phyloP scores from a whole-genome alignment of 2,888 invertebrate species.

The Apamea monoglypha region DNA sequence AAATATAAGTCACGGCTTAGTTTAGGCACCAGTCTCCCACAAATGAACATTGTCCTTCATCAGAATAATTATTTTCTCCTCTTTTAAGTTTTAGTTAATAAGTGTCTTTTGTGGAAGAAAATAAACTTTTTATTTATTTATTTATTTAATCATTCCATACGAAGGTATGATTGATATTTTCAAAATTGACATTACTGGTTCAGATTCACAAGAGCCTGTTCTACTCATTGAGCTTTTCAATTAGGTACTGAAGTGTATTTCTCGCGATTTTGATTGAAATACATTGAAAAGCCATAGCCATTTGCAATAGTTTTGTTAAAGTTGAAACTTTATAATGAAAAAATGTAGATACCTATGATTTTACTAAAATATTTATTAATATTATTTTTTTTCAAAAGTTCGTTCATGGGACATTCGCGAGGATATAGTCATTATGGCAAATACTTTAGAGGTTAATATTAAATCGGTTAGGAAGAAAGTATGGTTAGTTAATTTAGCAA shows the following conservation, averaged over 20 bases:
- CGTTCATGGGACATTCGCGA: not conserved
- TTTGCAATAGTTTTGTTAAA: not conserved
- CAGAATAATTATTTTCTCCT: no score
- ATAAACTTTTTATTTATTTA: no score
- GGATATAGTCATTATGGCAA: not conserved
- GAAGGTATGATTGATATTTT: not conserved
- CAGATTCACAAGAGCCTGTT: not conserved
- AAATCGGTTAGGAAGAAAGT: not conserved
- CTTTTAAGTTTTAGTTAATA: no score
- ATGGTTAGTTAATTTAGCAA: constrained; percentile 2
- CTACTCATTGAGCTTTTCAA: not conserved
- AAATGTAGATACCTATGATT: not conserved
- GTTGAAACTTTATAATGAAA: not conserved
- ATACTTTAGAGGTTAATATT: not conserved
- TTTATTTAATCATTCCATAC: no score
- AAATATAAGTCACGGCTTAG: no score
- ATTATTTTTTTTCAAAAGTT: not conserved
- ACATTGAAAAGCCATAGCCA: not conserved
- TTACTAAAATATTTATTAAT: not conserved
- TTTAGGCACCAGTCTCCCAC: no score
- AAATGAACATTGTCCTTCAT: no score
- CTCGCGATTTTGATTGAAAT: not conserved
- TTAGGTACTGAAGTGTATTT: not conserved
- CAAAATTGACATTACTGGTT: not conserved
- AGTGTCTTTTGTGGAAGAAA: no score